Evolutionary conservation across 2,888 invertebrate species (phyloP), one percentile per base, ranked within the genome.

Genomic region (Epicampocera succincta): DNA sequence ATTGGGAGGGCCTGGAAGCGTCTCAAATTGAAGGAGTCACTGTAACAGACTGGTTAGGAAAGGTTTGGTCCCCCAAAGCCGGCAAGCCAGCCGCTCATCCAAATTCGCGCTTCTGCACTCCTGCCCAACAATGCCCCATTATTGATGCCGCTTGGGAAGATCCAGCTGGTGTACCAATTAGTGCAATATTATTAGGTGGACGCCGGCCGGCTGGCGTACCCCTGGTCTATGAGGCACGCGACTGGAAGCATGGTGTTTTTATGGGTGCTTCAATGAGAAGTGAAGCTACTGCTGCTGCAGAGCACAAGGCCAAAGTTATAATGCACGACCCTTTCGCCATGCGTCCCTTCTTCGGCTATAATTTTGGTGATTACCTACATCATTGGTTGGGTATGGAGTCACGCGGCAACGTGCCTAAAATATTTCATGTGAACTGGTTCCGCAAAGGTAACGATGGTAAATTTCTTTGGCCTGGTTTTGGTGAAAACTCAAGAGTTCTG

Each of bases 391-490:
- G 95, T 83, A 96, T 99, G 95, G 94, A 94, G 80, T 87, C 92
- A 17, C 91, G 92, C 11, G 93, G 93, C 0, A 92, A 94, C 66
- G 92, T 99, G 86, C 99, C 99, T 1, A 96, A 96, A 90, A 95
- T 99, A 87, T 99, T 98, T 94, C 98, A 99, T 90, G 99, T 99
- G 69, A 99, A 99, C 92, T 99, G 99, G 99, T 99, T 99, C 94
- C 93, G 99, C 75, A 98, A 98, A 89, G 93, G 94, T 85, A 91
- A 91, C 0, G 92, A 95, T 90, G 98, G 97, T 17, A 95, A 96
- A 90, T 99, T 98, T 93, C 92, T 99, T 79, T 99, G 99, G 99
- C 99, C 99, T 0, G 99, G 99, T 54, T 99, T 97, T 89, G 98
- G 98, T 0, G 99, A 99, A 84, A 99, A 99, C 90, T 94, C 96